Percentiles rank a stretch among this genome's conserved stretches.
Evolutionary conservation across 1,140 invertebrate species (phyloP).

Genomic region (Drosophila oshimai): DNA sequence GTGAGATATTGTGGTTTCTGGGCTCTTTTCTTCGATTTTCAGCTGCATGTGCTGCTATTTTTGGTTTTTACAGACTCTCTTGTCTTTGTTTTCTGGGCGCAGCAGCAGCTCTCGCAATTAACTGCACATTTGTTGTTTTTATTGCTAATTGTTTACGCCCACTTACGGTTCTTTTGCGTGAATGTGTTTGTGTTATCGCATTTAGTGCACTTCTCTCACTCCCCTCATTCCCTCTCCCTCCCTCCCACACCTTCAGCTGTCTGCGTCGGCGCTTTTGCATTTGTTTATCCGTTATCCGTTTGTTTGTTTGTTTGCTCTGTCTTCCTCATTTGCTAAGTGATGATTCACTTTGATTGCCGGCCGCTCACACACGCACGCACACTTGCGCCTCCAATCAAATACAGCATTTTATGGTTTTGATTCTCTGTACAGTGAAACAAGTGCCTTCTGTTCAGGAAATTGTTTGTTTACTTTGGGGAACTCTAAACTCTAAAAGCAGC

Average conservation of each 20-base stretch:
- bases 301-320: conserved; percentile 41
- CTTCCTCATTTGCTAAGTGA: conserved; percentile 66
- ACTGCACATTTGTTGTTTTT: conserved; percentile 16
- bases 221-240: background rate
- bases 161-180: conserved; percentile 26
- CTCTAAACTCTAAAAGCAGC: background rate
- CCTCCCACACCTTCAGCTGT: conserved; percentile 24
- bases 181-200: conserved; percentile 17
- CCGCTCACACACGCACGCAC: conserved; percentile 8
- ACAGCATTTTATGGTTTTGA: conserved; percentile 28
- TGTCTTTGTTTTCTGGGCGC: conserved; percentile 34
- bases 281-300: conserved; percentile 34
- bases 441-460: background rate
- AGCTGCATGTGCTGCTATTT: conserved; percentile 35
- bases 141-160: conserved; percentile 69
- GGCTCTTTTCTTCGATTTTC: background rate
- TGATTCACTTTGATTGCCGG: conserved; percentile 69
- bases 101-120: conserved; percentile 28
- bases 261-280: conserved; percentile 44
- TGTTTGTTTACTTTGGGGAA: background rate
- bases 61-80: conserved; percentile 56
- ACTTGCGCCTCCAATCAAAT: conserved; percentile 17
- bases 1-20: conserved; percentile 2
- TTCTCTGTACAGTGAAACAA: conserved; percentile 25
- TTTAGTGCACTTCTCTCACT: conserved; percentile 6